Evolutionary conservation across 2,797 vertebrate species (phyloP).

Genomic region (Sebastes aleutianus): DNA sequence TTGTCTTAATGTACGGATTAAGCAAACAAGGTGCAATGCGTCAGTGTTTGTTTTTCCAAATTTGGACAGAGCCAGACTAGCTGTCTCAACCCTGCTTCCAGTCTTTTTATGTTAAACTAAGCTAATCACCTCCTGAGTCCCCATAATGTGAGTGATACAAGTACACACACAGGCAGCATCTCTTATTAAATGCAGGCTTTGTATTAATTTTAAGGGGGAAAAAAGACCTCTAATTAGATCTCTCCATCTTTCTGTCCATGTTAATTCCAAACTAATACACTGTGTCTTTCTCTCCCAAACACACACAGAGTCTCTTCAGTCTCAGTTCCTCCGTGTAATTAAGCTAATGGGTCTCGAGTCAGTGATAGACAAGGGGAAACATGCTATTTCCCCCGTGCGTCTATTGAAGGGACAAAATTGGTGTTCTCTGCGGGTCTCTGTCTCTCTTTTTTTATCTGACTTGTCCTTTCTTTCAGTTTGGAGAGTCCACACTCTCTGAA

Average conservation of each 20-base stretch:
- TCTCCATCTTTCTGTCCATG: conserved; percentile 25
- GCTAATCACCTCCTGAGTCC: not conserved
- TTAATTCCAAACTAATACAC: conserved; percentile 37
- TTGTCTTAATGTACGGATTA: not conserved
- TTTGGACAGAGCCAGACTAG: not conserved
- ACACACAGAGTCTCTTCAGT: conserved; percentile 22
- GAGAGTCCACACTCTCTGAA: not conserved
- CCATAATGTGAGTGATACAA: not conserved
- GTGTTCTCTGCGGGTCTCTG: conserved; percentile 37
- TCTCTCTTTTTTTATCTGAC: conserved; percentile 34
- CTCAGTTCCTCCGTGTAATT: conserved; percentile 72
- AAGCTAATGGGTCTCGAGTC: conserved; percentile 75
- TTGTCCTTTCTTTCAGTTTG: conserved; percentile 15
- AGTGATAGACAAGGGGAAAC: conserved; percentile 70
- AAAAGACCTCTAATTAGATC: conserved; percentile 35
- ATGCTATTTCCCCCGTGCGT: conserved; percentile 67
- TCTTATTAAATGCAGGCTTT: not conserved
- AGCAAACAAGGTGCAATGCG: not conserved
- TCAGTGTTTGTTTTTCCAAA: not conserved
- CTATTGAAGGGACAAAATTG: conserved; percentile 62
- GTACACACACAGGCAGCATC: not conserved
- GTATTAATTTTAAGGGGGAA: not conserved
- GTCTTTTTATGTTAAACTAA: not conserved
- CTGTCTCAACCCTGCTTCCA: not conserved
- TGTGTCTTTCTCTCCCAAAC: not conserved